Conservation (phyloP, 2,113 vertebrate species). For the Pristiophorus japonicus region DNA sequence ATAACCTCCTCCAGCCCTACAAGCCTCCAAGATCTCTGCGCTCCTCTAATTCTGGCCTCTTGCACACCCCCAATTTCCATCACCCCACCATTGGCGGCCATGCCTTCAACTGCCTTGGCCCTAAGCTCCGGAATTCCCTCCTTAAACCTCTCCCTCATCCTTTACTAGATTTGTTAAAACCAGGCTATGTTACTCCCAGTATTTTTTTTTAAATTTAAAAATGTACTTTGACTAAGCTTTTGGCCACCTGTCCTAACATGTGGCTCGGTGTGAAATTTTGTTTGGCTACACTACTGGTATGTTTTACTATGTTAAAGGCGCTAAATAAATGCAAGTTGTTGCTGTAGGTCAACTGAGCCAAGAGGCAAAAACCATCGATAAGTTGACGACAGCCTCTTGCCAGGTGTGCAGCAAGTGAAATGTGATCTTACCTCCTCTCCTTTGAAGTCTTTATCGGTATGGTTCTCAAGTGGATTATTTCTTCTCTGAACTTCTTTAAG, state of each 20-base stretch:
- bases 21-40: not conserved
- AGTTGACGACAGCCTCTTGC: not conserved
- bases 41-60: not conserved
- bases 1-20: not conserved
- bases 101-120: not conserved
- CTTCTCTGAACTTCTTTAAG: not conserved
- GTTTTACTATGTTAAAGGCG: not conserved
- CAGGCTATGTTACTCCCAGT: too few relatives aligned
- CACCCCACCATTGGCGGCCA: not conserved
- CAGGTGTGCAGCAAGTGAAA: not conserved
- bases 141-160: not conserved
- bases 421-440: conserved; percentile 8
- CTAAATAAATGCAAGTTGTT: not conserved
- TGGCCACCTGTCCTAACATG: not conserved
- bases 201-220: too few relatives aligned
- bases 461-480: not conserved
- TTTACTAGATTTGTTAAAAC: not conserved
- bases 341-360: not conserved
- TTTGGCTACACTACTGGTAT: too few relatives aligned
- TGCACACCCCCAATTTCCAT: not conserved
- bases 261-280: not conserved
- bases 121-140: not conserved
- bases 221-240: not conserved
- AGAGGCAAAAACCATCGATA: not conserved
- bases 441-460: not conserved